Base-by-base conservation (phyloP, 2,888 invertebrate species). In the Drosophila lutescens region DNA sequence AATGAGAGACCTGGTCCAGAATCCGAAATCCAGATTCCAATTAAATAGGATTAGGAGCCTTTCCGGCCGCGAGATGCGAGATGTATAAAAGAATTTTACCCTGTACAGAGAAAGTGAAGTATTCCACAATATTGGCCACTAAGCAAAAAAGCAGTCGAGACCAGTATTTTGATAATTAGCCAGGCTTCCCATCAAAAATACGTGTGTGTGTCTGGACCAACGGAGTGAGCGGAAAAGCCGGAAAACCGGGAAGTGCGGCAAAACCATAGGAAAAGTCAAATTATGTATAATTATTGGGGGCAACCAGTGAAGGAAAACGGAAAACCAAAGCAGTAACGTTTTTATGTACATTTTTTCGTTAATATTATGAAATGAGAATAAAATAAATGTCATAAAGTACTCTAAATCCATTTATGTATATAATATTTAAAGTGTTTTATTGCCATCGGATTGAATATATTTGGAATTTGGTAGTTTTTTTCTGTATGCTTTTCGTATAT, bases 281-380 rank as follows among this genome's bases (percentile, higher is more conserved):
- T 88, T 83, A 83, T 83, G 72, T 74, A 77, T 74, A 77, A 61
- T 60, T 62, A 40, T 53, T 41, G 41, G 20, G 32, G 23, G 34
- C n/a, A 20, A 54, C 10, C 12, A 13, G 20, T 30, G 72, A 60
- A 44, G 38, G 55, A 54, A 54, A 69, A 70, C 67, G 38, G 55
- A 54, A 54, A 69, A 70, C 67, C 40, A 38, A 78, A 40, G 68
- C 36, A 69, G 55, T 58, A 74, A 79, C 53, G 60, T 74, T 79
- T 86, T 82, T 88, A 88, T 88, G 88, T 83, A 86, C 75, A 82
- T 71, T 69, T 59, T 63, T 67, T 88, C 78, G 83, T 88, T 88
- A 77, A 77, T 65, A 73, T 60, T 57, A 61, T 69, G 44, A 47
- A 78, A 69, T 44, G 57, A 73, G 62, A 85, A 85, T 88, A 85